Evolutionary conservation across 2,888 invertebrate genomes (phyloP), one percentile per base, ranked within the genome.

Genomic region (Malachius bipustulatus): DNA sequence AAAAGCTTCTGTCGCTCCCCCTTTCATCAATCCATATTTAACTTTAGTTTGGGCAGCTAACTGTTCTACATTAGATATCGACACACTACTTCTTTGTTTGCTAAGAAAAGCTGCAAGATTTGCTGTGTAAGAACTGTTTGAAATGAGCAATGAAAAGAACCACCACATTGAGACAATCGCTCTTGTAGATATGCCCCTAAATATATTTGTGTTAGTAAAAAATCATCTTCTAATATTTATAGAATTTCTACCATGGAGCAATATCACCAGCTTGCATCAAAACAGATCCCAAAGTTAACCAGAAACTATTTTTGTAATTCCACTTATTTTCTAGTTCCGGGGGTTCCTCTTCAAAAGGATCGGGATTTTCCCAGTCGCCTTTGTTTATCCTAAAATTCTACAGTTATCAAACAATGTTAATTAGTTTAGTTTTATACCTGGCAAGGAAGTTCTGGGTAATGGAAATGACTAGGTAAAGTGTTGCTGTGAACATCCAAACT

Each of bases 201-300:
- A n/a, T n/a, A n/a, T n/a, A n/a, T n/a, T n/a, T n/a, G n/a, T n/a
- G n/a, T n/a, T n/a, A n/a, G n/a, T n/a, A n/a, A n/a, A n/a, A n/a
- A n/a, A n/a, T n/a, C n/a, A n/a, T n/a, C n/a, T n/a, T n/a, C n/a
- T n/a, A n/a, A n/a, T n/a, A n/a, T n/a, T n/a, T 6, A n/a, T 34
- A 46, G n/a, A n/a, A n/a, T n/a, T n/a, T 48, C 66, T 72, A 87
- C 88, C 80, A 82, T 14, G 93, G 93, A 44, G 91, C 67, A 50
- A 93, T 82, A 61, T 94, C 93, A 46, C 85, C 88, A 30, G 93
- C 93, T 58, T 93, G 91, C 35, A 87, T 87, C 81, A 93, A 85
- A 49, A 93, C 80, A 8, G 89, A 87, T 2, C 89, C 89, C 52
- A 90, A 75, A 9, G 88, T 84, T 44, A 97, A 75, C 96, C 96